A percentile compares a stretch with the other conserved stretches of the same genome.
These are phyloP conservation scores for Megalops cyprinoides DNA, from an alignment of 2,797 vertebrate species.

Conservation along the genomic window DNA sequence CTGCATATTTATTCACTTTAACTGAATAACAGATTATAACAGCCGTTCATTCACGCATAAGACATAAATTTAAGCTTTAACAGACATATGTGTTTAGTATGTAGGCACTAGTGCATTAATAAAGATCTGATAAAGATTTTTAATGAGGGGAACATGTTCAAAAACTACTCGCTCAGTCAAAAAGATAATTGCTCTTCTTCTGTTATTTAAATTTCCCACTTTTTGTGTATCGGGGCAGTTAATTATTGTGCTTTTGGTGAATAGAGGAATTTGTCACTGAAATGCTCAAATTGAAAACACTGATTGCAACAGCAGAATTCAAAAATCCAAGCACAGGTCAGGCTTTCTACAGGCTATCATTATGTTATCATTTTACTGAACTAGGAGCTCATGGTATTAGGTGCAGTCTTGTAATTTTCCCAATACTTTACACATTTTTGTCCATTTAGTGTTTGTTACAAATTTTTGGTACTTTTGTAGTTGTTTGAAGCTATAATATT, in stretches of 20 bases:
- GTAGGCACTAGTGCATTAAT: background rate
- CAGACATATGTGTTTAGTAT: background rate
- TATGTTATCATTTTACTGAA: too few relatives aligned
- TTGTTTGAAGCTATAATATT: too few relatives aligned
- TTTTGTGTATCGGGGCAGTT: conserved; percentile 19
- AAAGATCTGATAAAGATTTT: too few relatives aligned
- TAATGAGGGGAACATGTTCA: background rate
- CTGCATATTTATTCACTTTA: background rate
- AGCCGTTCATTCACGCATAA: background rate
- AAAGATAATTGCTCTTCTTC: background rate
- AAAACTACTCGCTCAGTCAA: background rate
- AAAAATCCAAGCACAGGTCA: too few relatives aligned
- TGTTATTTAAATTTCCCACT: background rate
- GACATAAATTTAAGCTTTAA: background rate
- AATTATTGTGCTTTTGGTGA: conserved; percentile 3
- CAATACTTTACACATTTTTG: too few relatives aligned
- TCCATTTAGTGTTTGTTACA: too few relatives aligned
- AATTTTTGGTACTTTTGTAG: too few relatives aligned
- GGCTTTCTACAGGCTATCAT: too few relatives aligned
- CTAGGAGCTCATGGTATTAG: too few relatives aligned
- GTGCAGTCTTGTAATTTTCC: too few relatives aligned
- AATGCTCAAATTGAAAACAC: too few relatives aligned
- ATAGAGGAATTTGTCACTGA: conserved; percentile 16
- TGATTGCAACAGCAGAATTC: too few relatives aligned
- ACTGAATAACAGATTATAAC: background rate